phyloP scores from a whole-genome alignment of 2,888 invertebrate species.

The Catotricha subobsoleta region DNA sequence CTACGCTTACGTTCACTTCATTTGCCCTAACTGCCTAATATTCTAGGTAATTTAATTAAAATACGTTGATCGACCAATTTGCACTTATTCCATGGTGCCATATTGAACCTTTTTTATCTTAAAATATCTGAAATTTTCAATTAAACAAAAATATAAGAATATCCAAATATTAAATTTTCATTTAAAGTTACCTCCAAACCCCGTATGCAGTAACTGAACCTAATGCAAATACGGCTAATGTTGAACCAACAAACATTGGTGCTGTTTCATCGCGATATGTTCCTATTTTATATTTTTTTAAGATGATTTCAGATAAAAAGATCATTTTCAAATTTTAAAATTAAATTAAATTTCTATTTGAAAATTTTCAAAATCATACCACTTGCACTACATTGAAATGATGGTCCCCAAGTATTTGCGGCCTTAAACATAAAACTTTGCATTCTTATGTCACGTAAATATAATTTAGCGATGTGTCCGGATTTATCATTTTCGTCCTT shows the following conservation, averaged over 20 bases:
- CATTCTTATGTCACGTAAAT: slow-evolving; percentile 50
- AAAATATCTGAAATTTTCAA: slow-evolving; percentile 48
- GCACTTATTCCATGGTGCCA: slow-evolving; percentile 67
- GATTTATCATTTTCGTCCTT: slow-evolving; percentile 26
- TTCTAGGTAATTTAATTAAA: no score
- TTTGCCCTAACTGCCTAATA: not conserved
- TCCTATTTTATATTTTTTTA: no score
- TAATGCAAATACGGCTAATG: slow-evolving; percentile 63
- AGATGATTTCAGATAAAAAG: no score
- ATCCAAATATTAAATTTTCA: not conserved
- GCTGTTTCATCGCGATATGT: slow-evolving; percentile 64
- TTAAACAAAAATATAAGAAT: slow-evolving; percentile 1
- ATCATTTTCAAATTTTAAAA: not conserved
- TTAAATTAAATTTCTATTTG: not conserved
- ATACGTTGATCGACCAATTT: no score
- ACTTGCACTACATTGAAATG: slow-evolving; percentile 32
- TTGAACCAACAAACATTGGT: slow-evolving; percentile 66
- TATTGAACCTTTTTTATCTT: slow-evolving; percentile 83
- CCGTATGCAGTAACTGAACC: slow-evolving; percentile 71
- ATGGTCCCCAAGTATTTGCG: slow-evolving; percentile 37
- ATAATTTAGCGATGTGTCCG: slow-evolving; percentile 41
- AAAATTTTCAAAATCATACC: not conserved
- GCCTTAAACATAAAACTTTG: slow-evolving; percentile 82
- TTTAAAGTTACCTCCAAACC: slow-evolving; percentile 30
- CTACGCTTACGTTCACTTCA: no score